These are phyloP conservation scores for Drosophila lacertosa DNA, from an alignment of 1,140 invertebrate genomes.

Conservation along the genomic window DNA sequence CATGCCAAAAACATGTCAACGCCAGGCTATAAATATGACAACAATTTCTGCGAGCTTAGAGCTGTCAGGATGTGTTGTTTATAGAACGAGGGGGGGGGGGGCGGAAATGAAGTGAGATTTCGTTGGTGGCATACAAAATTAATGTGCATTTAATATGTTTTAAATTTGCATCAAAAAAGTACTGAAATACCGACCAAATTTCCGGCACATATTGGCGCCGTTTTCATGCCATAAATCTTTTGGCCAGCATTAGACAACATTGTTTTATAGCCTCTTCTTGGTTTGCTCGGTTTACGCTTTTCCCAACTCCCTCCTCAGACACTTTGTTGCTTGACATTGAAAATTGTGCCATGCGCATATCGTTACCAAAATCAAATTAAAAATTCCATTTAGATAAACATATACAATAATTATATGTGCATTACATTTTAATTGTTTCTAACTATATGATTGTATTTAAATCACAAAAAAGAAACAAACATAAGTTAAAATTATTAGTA, in stretches of 20 bases:
- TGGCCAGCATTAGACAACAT: slow-evolving; percentile 5
- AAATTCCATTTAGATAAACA: slow-evolving; percentile 38
- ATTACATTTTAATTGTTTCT: too few relatives aligned
- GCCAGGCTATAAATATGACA: slow-evolving; percentile 35
- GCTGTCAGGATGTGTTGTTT: slow-evolving; percentile 9
- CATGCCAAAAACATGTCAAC: slow-evolving; percentile 18
- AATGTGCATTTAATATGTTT: slow-evolving; percentile 77
- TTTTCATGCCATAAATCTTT: slow-evolving; percentile 62
- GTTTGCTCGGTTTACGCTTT: slow-evolving; percentile 32
- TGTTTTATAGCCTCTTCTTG: slow-evolving; percentile 17
- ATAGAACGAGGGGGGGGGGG: neutral
- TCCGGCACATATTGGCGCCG: slow-evolving; percentile 70
- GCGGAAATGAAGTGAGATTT: neutral
- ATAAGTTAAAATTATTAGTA: too few relatives aligned
- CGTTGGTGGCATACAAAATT: slow-evolving; percentile 51
- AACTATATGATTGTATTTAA: too few relatives aligned
- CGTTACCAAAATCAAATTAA: slow-evolving; percentile 27
- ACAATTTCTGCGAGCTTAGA: slow-evolving; percentile 25
- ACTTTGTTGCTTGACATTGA: too few relatives aligned
- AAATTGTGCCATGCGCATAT: neutral
- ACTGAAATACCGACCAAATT: slow-evolving; percentile 65
- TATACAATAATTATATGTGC: too few relatives aligned
- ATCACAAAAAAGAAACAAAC: too few relatives aligned
- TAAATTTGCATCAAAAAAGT: slow-evolving; percentile 63
- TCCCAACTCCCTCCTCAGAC: neutral